phyloP scores from a whole-genome alignment of 64 coral and sea anemone genomes.

The Trachythela sp. region DNA sequence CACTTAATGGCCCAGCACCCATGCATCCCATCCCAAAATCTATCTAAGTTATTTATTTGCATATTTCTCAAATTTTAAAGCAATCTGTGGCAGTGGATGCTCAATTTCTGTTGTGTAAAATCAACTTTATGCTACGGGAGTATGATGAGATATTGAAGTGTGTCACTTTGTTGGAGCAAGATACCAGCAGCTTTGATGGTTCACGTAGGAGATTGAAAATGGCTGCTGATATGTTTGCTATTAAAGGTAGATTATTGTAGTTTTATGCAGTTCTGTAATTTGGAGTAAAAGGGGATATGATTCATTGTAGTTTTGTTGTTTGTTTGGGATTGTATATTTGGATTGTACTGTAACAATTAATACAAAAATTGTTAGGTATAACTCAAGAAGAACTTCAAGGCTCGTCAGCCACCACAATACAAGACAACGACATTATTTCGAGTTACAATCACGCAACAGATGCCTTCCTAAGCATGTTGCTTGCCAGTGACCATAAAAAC shows the following conservation, averaged over 20 bases:
- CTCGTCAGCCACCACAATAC: neutral
- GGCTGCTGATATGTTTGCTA: slow-evolving; percentile 10
- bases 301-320: too few relatives aligned
- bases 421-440: neutral
- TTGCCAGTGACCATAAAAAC: neutral
- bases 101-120: neutral
- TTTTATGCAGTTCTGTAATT: neutral
- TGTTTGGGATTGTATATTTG: too few relatives aligned
- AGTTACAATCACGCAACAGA: neutral
- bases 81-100: neutral
- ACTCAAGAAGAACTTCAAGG: neutral
- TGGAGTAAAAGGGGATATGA: too few relatives aligned
- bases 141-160: neutral
- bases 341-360: too few relatives aligned
- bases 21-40: too few relatives aligned
- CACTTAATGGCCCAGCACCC: too few relatives aligned
- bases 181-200: neutral
- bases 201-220: neutral
- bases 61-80: neutral
- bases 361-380: neutral
- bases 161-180: neutral
- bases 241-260: neutral
- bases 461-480: neutral
- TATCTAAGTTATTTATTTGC: neutral
- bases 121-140: neutral